Base-by-base conservation (phyloP, 2,888 invertebrate genomes). In the Apotomis turbidana region DNA sequence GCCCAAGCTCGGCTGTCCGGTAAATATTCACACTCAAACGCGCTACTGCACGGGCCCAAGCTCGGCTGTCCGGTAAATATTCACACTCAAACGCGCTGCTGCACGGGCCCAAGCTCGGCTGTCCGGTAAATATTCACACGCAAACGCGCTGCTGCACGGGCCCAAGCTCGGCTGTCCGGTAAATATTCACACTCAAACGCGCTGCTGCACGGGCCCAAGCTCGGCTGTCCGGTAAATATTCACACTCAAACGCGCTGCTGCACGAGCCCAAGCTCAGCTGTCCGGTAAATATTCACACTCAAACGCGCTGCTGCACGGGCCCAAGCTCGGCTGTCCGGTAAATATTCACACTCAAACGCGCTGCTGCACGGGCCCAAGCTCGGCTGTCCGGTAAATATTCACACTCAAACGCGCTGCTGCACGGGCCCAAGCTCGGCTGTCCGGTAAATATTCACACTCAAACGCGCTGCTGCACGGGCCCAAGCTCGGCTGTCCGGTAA, bases 261-360 rank as follows among this genome's bases (percentile, higher is more conserved):
- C 95, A 96, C 85, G 99, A 99, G 10, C 98, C 99, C 0, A 95
- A 97, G 80, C 93, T 99, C 36, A 96, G 97, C 44, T 98, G 96
- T 79, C 97, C 97, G 70, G 97, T 98, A 74, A 27, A 27, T 27
- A 27, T 27, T n/a, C n/a, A n/a, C n/a, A n/a, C n/a, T n/a, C n/a
- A n/a, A n/a, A n/a, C 2, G 97, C 96, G 0, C 87, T 98, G 5
- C 83, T 94, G 63, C 95, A 96, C 85, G 99, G 99, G 10, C 98
- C 99, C 0, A 95, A 97, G 80, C 93, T 99, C 36, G 96, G 97
- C 44, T 98, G 96, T 79, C 97, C 97, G 70, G 97, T 98, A 74
- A 27, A 27, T 27, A 27, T 27, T n/a, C n/a, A n/a, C n/a, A n/a
- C n/a, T n/a, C n/a, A n/a, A n/a, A n/a, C 2, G 97, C 96, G 0